Percentiles rank a stretch among this genome's conserved stretches.
phyloP scores from a whole-genome alignment of 2,888 invertebrate genomes.

The Hofmannophila pseudospretella region DNA sequence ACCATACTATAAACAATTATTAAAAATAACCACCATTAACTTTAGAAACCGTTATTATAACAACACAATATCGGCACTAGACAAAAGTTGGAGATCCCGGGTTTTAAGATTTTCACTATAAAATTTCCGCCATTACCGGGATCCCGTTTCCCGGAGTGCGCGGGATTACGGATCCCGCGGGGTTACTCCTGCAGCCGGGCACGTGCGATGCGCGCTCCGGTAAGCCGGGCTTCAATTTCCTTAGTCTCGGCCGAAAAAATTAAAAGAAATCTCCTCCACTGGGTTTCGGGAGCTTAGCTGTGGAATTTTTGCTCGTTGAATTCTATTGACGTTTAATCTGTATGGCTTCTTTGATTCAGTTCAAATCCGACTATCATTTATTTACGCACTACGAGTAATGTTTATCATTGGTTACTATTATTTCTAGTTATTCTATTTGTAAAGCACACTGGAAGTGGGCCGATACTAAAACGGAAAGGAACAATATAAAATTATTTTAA shows the following conservation, averaged over 20 bases:
- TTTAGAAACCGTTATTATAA: no score
- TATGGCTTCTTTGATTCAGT: no score
- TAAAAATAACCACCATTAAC: no score
- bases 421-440: no score
- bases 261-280: slow-evolving; percentile 5
- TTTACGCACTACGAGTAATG: no score
- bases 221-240: slow-evolving; percentile 6
- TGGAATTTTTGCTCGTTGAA: not conserved
- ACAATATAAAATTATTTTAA: no score
- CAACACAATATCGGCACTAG: not conserved
- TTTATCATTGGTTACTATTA: no score
- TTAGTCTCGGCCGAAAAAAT: slow-evolving; percentile 3
- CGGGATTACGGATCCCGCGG: slow-evolving; percentile 4
- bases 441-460: no score
- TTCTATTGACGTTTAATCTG: no score
- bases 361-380: no score
- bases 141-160: slow-evolving; percentile 1
- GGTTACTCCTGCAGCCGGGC: slow-evolving; percentile 1
- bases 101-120: slow-evolving; percentile 5
- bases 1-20: no score
- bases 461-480: no score
- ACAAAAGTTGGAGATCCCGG: not conserved
- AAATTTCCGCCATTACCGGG: slow-evolving; percentile 5
- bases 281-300: not conserved
- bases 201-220: slow-evolving; percentile 4